phyloP scores from a whole-genome alignment of 2,113 vertebrate species.

The Rhinoptilus africanus region DNA sequence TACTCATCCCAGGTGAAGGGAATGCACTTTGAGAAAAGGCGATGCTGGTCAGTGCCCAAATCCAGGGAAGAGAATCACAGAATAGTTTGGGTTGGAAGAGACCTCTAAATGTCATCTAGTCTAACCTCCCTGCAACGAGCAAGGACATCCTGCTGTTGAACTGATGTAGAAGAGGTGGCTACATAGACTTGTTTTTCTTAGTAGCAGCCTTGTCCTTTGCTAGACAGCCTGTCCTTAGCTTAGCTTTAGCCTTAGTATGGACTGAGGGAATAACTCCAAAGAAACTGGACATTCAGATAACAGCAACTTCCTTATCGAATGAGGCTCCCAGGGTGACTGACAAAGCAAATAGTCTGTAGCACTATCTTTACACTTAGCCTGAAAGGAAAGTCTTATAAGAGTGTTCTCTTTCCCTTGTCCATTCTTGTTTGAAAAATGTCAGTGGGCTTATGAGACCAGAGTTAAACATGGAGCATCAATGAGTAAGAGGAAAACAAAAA shows the following conservation, averaged over 20 bases:
- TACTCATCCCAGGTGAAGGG: not conserved
- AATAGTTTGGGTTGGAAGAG: not conserved
- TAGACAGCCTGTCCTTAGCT: not conserved
- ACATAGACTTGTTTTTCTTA: not conserved
- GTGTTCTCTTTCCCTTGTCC: not conserved
- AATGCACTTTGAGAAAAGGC: not conserved
- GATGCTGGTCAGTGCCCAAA: not conserved
- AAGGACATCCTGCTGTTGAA: not conserved
- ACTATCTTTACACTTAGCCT: not conserved
- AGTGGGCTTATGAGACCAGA: not conserved
- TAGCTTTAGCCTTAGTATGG: not conserved
- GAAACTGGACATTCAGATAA: not conserved
- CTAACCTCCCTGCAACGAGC: accelerated
- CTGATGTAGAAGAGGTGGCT: not conserved
- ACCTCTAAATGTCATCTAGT: not conserved
- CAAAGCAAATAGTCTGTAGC: not conserved
- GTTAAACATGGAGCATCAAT: not conserved
- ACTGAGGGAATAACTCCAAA: not conserved
- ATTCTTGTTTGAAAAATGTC: not conserved
- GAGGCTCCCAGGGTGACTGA: not conserved
- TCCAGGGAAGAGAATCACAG: not conserved
- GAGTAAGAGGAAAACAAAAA: not conserved
- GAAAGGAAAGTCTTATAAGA: not conserved
- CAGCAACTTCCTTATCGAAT: not conserved
- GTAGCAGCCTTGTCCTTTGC: not conserved